Conservation (phyloP, 2,888 invertebrate species). For the Villa cingulata region DNA sequence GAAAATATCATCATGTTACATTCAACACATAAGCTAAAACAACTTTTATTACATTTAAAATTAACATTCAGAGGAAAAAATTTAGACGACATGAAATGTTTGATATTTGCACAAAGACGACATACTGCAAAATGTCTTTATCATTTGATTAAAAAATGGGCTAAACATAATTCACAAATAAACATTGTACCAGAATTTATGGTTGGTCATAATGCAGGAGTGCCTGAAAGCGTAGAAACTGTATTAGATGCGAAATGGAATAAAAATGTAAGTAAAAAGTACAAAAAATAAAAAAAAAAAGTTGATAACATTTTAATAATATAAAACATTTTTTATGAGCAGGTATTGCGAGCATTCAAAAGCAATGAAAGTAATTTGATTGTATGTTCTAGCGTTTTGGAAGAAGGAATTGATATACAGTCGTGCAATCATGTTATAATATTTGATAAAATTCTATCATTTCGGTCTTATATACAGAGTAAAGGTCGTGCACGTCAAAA, state of each 20-base stretch:
- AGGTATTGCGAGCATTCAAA: conserved; percentile 43
- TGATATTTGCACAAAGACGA: conserved; percentile 36
- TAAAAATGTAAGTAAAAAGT: conserved; percentile 19
- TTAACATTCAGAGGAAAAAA: conserved; percentile 38
- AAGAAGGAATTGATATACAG: conserved; percentile 81
- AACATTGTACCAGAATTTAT: conserved; percentile 54
- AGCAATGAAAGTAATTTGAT: conserved; percentile 48
- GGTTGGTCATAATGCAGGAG: conserved; percentile 40
- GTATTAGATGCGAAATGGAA: conserved; percentile 26
- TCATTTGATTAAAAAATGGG: conserved; percentile 46
- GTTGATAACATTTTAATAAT: no score
- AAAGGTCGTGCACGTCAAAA: conserved; percentile 69
- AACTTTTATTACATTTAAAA: conserved; percentile 47
- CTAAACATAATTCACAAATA: conserved; percentile 37
- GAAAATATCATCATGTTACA: conserved; percentile 37
- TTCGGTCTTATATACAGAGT: conserved; percentile 75
- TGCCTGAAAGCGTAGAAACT: conserved; percentile 21
- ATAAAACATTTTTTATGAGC: no score
- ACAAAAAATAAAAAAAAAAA: neutral
- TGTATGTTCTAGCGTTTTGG: conserved; percentile 66
- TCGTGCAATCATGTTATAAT: conserved; percentile 67
- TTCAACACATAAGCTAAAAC: conserved; percentile 50
- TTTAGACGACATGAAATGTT: conserved; percentile 25
- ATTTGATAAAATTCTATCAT: conserved; percentile 56
- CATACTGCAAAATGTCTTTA: conserved; percentile 64